Evolutionary conservation across 2,113 vertebrate species (phyloP), one percentile per base, ranked within the genome.

Genomic region (Prinia subflava): DNA sequence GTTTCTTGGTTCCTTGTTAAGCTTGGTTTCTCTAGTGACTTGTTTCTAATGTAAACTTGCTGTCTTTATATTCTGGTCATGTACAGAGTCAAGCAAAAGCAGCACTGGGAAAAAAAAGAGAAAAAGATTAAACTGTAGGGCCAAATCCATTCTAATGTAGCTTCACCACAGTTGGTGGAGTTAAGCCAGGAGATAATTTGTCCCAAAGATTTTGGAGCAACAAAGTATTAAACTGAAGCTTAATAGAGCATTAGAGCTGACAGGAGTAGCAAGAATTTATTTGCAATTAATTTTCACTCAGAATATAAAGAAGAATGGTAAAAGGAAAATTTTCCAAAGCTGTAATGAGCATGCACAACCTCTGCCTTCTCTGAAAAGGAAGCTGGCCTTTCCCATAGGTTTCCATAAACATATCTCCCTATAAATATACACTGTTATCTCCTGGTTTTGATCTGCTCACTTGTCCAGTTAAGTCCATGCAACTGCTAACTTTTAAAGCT

Each of bases 51-150:
- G 77, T 79, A 87, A 95, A 46, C 52, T 92, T 79, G 56, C 44
- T 57, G 47, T 80, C 57, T 95, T 91, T 80, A 68, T 81, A 95
- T 90, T 94, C 94, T 93, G 44, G 37, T 90, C 90, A 92, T 5
- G 17, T 84, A 84, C 5, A 1, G 37, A 90, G 56, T 75, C 79
- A 93, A 94, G 79, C 52, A 85, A 90, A 59, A 83, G 68, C 73
- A 94, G 64, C n/a, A 74, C 25, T 70, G 18, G 13, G 30, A 59
- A 67, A 93, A 59, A 60, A 41, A 50, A 25, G 35, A 55, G 17
- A 35, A 33, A 33, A 35, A 59, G 23, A 78, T 16, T 14, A 82
- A 94, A 76, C 23, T 87, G 37, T 50, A 83, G 41, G 62, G 57
- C 76, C 83, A 93, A 92, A 65, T 90, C 60, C 28, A 73, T 74